Evolutionary conservation across 1,140 invertebrate genomes (phyloP), one percentile per base, ranked within the genome.

Genomic region (Stegodyphus dumicola): DNA sequence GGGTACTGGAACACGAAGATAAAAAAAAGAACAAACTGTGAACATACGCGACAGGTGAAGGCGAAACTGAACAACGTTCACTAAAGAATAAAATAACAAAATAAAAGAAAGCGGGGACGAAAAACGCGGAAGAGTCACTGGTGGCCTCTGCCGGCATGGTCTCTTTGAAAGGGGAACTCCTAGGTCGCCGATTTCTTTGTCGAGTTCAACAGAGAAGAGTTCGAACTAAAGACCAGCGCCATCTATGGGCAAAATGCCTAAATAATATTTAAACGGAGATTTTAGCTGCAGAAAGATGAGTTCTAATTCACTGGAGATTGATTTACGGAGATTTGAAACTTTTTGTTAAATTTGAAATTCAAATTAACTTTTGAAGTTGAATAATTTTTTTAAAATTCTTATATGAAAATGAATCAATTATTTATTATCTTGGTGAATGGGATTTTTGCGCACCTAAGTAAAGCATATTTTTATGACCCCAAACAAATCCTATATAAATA

Each of bases 11-110:
- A 74, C 79, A 81, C 53, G 11, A 56, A 70, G 33, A 3, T 33
- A 33, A 33, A 33, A 33, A 33, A 33, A 33, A 33, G 33, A 33
- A 33, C 33, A 33, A 33, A 33, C 54, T 15, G 17, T 17, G 77
- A 71, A 70, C 51, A n/a, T 48, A 15, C 53, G 77, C 69, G 79
- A 81, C 79, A 81, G 79, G 79, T 81, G 79, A 81, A 81, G 79
- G 79, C 79, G 79, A 81, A 81, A 81, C 70, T 60, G 79, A 73
- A 64, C 49, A 79, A 49, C 48, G 70, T 54, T 54, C 15, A 54
- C 17, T 9, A 70, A 48, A 70, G 18, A 79, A 56, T 48, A 54
- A 60, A 49, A 56, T 18, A 70, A 60, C 9, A 53, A 11, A 54
- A 48, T 6, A 79, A 79, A 10, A 69, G 13, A 81, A 51, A 18